These are phyloP conservation scores for Spongia lamella DNA, from an alignment of 37 sponge, comb jelly and placozoan species.

Conservation along the genomic window DNA sequence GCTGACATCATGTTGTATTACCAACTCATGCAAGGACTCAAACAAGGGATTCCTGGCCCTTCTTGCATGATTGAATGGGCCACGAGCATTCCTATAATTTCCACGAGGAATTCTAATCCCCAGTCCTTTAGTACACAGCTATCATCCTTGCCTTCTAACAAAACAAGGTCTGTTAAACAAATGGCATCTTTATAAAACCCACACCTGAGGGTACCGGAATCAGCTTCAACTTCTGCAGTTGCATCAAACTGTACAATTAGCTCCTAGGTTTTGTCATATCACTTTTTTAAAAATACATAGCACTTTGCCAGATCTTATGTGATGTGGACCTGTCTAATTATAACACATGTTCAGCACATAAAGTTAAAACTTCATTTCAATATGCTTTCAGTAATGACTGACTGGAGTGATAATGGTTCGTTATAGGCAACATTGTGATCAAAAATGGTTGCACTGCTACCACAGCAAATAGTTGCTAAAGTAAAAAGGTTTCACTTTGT, in stretches of 20 bases:
- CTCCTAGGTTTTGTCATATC: constrained; percentile 14
- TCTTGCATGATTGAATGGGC: constrained; percentile 50
- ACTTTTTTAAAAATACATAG: constrained; percentile 34
- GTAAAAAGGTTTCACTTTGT: no score
- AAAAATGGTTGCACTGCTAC: no score
- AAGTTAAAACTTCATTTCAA: no score
- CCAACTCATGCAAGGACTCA: constrained; percentile 13
- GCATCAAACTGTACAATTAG: constrained; percentile 13
- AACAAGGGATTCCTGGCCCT: constrained; percentile 30
- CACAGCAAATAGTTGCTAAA: no score
- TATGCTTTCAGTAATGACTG: no score
- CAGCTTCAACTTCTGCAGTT: constrained; percentile 42
- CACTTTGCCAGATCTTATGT: constrained; percentile 17
- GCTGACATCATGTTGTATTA: no score
- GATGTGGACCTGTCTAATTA: constrained; percentile 8
- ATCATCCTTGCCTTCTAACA: constrained; percentile 47
- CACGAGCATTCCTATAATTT: constrained; percentile 45
- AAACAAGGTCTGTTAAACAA: background rate
- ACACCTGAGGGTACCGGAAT: constrained; percentile 44
- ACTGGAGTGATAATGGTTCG: no score
- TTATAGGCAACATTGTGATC: no score
- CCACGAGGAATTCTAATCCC: constrained; percentile 14
- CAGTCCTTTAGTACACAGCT: constrained; percentile 30
- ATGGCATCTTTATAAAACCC: constrained; percentile 50
- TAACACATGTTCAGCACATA: background rate